Conservation (phyloP, 2,888 invertebrate species). For the Acleris sparsana region DNA sequence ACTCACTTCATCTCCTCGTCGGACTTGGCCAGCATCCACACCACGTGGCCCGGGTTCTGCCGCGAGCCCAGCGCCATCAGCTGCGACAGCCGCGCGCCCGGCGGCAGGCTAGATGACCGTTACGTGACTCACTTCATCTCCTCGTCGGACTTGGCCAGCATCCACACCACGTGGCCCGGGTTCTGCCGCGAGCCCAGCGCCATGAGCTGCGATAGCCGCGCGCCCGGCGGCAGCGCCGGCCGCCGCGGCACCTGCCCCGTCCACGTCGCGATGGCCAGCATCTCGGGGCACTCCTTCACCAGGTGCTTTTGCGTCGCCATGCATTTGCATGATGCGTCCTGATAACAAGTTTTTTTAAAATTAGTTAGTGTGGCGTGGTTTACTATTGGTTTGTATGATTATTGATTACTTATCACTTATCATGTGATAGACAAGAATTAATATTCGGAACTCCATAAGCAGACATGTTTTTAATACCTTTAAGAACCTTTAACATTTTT, state of each 20-base stretch:
- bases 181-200: conserved; percentile 88
- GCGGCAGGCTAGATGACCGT: conserved; percentile 75
- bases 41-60: conserved; percentile 87
- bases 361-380: too few relatives aligned
- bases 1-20: conserved; percentile 89
- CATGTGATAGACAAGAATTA: too few relatives aligned
- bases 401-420: too few relatives aligned
- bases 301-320: conserved; percentile 81
- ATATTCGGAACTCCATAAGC: too few relatives aligned
- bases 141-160: conserved; percentile 89
- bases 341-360: conserved; percentile 22
- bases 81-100: conserved; percentile 87
- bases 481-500: too few relatives aligned
- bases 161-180: conserved; percentile 90
- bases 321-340: conserved; percentile 80
- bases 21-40: conserved; percentile 92
- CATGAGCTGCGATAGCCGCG: conserved; percentile 88
- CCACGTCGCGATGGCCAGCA: conserved; percentile 92
- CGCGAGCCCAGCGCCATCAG: conserved; percentile 90
- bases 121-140: conserved; percentile 86
- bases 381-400: too few relatives aligned
- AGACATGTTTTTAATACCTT: too few relatives aligned
- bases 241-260: conserved; percentile 90
- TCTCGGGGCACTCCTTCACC: conserved; percentile 91
- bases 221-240: conserved; percentile 88